These are phyloP conservation scores for Erythrocebus patas DNA, from an alignment of 2,113 vertebrate genomes.

Conservation along the genomic window DNA sequence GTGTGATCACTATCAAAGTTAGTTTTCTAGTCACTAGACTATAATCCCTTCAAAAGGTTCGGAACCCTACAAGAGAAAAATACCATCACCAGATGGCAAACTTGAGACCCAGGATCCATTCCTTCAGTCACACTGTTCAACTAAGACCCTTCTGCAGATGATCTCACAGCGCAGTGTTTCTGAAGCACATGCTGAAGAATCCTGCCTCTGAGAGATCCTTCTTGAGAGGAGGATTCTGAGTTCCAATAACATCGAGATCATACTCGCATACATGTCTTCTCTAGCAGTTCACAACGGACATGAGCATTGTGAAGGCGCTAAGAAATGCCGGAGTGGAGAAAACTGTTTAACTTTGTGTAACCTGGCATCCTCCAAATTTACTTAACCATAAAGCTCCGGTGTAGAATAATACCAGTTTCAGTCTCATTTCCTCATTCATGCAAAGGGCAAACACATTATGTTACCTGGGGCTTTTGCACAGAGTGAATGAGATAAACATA, in stretches of 20 bases:
- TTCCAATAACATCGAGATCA: not conserved
- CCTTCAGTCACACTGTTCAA: not conserved
- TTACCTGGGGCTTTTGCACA: not conserved
- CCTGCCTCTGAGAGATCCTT: not conserved
- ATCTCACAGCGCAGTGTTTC: not conserved
- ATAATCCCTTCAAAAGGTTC: not conserved
- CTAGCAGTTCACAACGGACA: not conserved
- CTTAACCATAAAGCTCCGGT: not conserved
- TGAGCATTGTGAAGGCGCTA: not conserved
- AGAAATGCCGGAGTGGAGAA: not conserved
- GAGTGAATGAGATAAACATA: not conserved
- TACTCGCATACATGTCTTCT: no score
- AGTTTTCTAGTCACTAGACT: not conserved
- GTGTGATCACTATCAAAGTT: not conserved
- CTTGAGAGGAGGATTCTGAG: not conserved
- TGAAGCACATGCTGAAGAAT: not conserved
- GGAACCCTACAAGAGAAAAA: not conserved
- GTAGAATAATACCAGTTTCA: not conserved
- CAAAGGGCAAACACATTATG: not conserved
- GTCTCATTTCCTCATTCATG: not conserved
- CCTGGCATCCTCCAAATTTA: not conserved
- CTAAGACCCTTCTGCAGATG: not conserved
- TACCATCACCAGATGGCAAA: not conserved
- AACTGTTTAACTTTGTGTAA: not conserved
- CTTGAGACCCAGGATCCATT: not conserved